Conservation (phyloP, 1,140 invertebrate species). For the Pristionchus pacificus region DNA sequence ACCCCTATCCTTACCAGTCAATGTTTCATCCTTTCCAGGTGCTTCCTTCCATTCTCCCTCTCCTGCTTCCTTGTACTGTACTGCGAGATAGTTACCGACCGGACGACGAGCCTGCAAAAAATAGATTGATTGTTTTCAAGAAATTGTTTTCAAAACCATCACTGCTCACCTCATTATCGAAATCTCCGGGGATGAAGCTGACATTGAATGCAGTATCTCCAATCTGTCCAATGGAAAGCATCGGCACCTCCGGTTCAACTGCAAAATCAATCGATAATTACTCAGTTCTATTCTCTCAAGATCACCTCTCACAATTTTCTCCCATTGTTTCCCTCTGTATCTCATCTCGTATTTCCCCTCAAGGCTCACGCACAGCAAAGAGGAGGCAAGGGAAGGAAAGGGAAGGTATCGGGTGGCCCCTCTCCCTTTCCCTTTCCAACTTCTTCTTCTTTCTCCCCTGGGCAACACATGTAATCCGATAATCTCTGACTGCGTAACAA, state of each 20-base stretch:
- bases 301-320: no score
- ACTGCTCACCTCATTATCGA: constrained; percentile 34
- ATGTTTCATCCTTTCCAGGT: neutral
- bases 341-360: no score
- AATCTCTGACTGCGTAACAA: no score
- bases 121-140: neutral
- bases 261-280: no score
- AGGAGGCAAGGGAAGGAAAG: no score
- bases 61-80: constrained; percentile 46
- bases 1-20: neutral
- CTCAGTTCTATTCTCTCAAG: no score
- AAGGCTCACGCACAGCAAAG: no score
- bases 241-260: constrained; percentile 51
- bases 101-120: constrained; percentile 23
- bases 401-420: no score
- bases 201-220: constrained; percentile 55
- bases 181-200: constrained; percentile 51
- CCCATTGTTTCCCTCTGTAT: no score
- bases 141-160: neutral
- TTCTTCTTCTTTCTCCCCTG: no score
- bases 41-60: constrained; percentile 45
- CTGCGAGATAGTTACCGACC: constrained; percentile 48
- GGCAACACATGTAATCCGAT: no score
- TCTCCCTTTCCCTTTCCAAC: no score
- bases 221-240: constrained; percentile 41